Evolutionary conservation across 2,113 vertebrate species (phyloP).

Genomic region (Paramormyrops kingsleyae): DNA sequence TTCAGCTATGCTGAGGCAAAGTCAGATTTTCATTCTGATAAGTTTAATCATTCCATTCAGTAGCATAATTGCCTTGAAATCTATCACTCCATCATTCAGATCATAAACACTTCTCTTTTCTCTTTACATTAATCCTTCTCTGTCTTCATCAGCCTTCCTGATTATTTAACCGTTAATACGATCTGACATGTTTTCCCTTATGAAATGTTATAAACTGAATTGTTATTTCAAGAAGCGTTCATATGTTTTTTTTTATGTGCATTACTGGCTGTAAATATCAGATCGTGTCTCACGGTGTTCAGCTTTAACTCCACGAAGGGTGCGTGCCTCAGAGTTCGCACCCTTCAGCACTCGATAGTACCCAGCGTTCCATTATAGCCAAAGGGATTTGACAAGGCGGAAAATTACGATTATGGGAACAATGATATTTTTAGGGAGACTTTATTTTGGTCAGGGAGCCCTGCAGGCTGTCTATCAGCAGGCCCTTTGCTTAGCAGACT

Average conservation of each 20-base stretch:
- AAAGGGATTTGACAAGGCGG: neutral
- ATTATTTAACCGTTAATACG: neutral
- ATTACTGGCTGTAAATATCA: neutral
- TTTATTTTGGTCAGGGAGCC: conserved; percentile 2
- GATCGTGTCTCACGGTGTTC: neutral
- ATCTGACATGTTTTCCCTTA: neutral
- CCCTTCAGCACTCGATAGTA: neutral
- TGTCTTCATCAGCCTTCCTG: neutral
- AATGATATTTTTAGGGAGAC: neutral
- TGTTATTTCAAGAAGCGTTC: neutral
- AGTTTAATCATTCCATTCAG: neutral
- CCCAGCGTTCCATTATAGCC: neutral
- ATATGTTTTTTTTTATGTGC: neutral
- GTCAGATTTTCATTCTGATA: neutral
- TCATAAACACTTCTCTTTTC: neutral
- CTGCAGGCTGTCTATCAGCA: neutral
- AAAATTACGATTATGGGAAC: neutral
- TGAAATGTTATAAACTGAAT: neutral
- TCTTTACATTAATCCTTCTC: neutral
- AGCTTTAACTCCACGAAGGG: neutral
- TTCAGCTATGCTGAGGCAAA: neutral
- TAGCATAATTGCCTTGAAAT: neutral
- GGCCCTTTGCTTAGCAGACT: neutral
- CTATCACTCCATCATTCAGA: neutral
- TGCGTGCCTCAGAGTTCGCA: neutral